These are phyloP conservation scores for Perca schrenkii DNA, from an alignment of 2,113 vertebrate species.

Conservation along the genomic window DNA sequence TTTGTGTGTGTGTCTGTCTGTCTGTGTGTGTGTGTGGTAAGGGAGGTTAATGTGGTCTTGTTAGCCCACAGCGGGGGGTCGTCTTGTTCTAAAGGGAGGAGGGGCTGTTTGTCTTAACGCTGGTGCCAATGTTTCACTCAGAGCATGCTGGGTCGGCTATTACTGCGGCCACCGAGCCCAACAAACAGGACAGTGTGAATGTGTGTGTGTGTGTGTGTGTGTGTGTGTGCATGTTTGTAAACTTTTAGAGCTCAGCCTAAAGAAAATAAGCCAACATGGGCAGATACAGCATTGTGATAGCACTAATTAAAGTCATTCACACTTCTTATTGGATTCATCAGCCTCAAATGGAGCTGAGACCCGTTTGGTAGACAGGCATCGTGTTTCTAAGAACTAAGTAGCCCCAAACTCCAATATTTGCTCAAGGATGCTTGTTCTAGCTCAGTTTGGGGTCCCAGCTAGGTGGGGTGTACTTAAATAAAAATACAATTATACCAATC, in stretches of 20 bases:
- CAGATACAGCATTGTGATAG: constrained; percentile 61
- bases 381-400: constrained; percentile 55
- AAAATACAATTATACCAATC: neutral
- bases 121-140: constrained; percentile 87
- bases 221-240: constrained; percentile 53
- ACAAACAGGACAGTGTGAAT: constrained; percentile 54
- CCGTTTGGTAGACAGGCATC: constrained; percentile 55
- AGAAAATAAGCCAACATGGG: constrained; percentile 58
- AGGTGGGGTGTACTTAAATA: neutral
- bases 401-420: constrained; percentile 48
- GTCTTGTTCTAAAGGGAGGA: constrained; percentile 81
- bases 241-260: constrained; percentile 54
- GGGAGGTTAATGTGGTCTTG: constrained; percentile 84
- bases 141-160: constrained; percentile 87
- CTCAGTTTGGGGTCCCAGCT: constrained; percentile 16
- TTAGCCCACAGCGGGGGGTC: constrained; percentile 86
- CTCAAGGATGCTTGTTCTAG: constrained; percentile 35
- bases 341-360: constrained; percentile 59
- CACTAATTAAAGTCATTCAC: constrained; percentile 79
- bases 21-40: constrained; percentile 49
- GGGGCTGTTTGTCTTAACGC: constrained; percentile 87
- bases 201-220: constrained; percentile 51
- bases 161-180: constrained; percentile 74
- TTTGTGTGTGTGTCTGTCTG: neutral
- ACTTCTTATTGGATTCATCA: constrained; percentile 71